These are phyloP conservation scores for Tetheella fluctuosa DNA, from an alignment of 2,888 invertebrate genomes.

Conservation along the genomic window DNA sequence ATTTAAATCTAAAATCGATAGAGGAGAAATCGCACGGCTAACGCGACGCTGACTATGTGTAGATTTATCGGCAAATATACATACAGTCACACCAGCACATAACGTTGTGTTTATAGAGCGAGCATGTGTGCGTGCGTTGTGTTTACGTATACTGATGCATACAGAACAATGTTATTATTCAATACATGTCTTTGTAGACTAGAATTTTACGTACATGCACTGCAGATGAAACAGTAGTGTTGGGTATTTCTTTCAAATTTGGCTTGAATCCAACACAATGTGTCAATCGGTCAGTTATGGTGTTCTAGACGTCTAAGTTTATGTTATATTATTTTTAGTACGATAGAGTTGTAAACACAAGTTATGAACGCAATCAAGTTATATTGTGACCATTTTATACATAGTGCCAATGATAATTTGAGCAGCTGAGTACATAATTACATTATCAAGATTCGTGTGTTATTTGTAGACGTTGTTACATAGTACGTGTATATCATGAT, in stretches of 20 bases:
- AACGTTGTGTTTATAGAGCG: slow-evolving; percentile 35
- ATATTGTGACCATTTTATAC: neutral
- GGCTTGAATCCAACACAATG: slow-evolving; percentile 42
- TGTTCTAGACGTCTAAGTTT: slow-evolving; percentile 25
- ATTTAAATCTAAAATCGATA: slow-evolving; percentile 76
- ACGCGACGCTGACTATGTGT: slow-evolving; percentile 63
- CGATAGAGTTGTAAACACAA: slow-evolving; percentile 27
- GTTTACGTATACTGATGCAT: slow-evolving; percentile 66
- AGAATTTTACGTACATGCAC: slow-evolving; percentile 57
- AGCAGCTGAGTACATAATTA: neutral
- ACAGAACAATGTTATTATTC: slow-evolving; percentile 75
- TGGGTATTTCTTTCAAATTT: slow-evolving; percentile 47
- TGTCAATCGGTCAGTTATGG: slow-evolving; percentile 29
- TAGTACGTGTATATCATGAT: too few species aligned
- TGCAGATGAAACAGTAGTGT: slow-evolving; percentile 30
- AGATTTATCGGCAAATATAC: slow-evolving; percentile 67
- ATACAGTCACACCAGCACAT: slow-evolving; percentile 53
- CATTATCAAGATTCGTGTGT: neutral
- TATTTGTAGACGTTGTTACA: neutral
- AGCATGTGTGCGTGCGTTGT: slow-evolving; percentile 53
- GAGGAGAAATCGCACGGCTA: slow-evolving; percentile 66
- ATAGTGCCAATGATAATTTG: neutral
- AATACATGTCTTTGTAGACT: slow-evolving; percentile 58
- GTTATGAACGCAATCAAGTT: neutral
- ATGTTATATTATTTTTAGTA: slow-evolving; percentile 15